Evolutionary conservation across 2,113 vertebrate genomes (phyloP), one percentile per base, ranked within the genome.

Genomic region (Rhinogobius similis): DNA sequence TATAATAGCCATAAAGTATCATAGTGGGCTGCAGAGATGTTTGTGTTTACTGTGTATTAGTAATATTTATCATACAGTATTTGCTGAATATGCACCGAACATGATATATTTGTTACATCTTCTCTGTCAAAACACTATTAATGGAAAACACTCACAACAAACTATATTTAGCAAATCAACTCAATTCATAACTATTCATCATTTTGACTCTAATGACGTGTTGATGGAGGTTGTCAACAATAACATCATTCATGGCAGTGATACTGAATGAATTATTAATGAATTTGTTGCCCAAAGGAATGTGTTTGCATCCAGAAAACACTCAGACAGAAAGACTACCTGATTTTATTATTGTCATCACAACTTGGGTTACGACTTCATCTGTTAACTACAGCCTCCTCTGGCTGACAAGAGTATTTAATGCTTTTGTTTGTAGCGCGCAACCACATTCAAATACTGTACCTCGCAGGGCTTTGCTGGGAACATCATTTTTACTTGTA

Each of bases 211-310:
- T 58, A 58, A 58, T 38, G 58, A 38, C 29, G 29, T n/a, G 58
- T 61, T 36, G 27, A 16, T 61, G 29, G 58, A 61, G 29, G 12
- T 10, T 61, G 58, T 61, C 58, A 61, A 26, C 58, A 61, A 36
- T 36, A 29, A 29, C 55, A 58, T 58, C 58, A 36, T 20, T 36
- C 58, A 36, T n/a, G 18, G 29, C 18, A 36, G 58, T n/a, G 58
- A 32, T 61, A 61, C 4, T 21, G 58, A 36, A 32, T 32, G 14
- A 59, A 61, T 38, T 36, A 61, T 36, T 61, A n/a, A 61, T 36
- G 18, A 5, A 36, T n/a, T 36, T n/a, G 58, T 61, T 61, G 58
- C 58, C 58, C 58, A 38, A 61, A 61, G 58, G 29, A 36, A 61
- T 38, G 18, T n/a, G 58, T 55, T 55, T 55, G 52, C 52, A 14